Conservation (phyloP, 2,888 invertebrate genomes). For the Zeuzera pyrina region DNA sequence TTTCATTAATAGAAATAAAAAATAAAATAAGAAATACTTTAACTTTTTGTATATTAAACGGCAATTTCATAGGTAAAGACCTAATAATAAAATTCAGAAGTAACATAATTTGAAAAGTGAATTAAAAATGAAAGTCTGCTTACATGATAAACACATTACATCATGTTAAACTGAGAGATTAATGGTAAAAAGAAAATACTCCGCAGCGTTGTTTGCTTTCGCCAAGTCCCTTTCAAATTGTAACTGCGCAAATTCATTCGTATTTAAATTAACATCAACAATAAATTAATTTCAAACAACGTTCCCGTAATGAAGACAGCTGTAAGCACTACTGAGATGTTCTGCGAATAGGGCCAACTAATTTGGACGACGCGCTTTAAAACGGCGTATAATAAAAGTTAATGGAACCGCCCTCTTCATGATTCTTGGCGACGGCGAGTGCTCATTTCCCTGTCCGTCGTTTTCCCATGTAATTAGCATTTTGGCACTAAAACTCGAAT, state of each 20-base stretch:
- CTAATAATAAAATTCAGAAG: too few relatives aligned
- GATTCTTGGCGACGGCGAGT: conserved; percentile 57
- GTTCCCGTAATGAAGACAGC: conserved; percentile 43
- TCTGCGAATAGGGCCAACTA: conserved; percentile 62
- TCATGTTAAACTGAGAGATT: too few relatives aligned
- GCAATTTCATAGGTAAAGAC: too few relatives aligned
- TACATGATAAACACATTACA: too few relatives aligned
- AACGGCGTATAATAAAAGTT: conserved; percentile 69
- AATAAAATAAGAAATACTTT: too few relatives aligned
- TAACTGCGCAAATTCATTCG: not conserved
- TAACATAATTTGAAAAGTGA: too few relatives aligned
- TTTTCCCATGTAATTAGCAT: conserved; percentile 64
- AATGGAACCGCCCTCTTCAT: conserved; percentile 62
- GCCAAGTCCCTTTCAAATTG: not conserved
- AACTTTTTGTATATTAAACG: too few relatives aligned
- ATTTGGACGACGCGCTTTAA: conserved; percentile 66
- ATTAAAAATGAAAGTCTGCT: too few relatives aligned
- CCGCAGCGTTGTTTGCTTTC: too few relatives aligned
- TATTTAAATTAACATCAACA: conserved; percentile 22
- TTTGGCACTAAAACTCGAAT: conserved; percentile 62
- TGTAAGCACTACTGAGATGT: conserved; percentile 39
- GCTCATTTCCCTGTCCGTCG: conserved; percentile 55
- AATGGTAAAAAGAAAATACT: too few relatives aligned
- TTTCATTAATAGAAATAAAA: too few relatives aligned
- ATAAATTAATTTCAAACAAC: conserved; percentile 44